Evolutionary conservation across 2,113 vertebrate species (phyloP), one percentile per base, ranked within the genome.

Genomic region (Xyliphius kryptos): DNA sequence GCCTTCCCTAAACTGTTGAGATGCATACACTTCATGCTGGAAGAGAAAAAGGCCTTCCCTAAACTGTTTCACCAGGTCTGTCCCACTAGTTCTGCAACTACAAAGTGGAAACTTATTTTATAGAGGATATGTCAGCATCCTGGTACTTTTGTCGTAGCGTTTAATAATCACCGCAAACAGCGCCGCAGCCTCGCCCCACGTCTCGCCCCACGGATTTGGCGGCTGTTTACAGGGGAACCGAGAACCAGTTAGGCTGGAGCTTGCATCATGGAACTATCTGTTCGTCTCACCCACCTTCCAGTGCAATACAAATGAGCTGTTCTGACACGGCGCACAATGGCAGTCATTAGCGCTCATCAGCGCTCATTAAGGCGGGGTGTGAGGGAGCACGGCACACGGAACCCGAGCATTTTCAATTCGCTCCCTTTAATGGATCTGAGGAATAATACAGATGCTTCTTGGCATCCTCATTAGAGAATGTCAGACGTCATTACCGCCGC

Each of bases 321-420:
- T 50, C 66, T 56, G 53, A 63, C 70, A 60, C 43, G 5, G 16
- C 20, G 21, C 44, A 66, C 47, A 66, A 66, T 58, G 26, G 54
- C 20, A 47, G 57, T 58, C 53, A 55, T 69, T 69, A 64, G 26
- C 55, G 57, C 67, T 74, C 70, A 63, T 63, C 44, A 57, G 50
- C 22, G 41, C 66, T 71, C 56, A 72, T 64, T 72, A 50, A 55
- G 43, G 44, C 47, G 44, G 59, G 43, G 48, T 52, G 59, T 20
- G 41, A 54, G 59, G 58, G 64, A 62, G 58, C 64, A 53, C 40
- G 21, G 69, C 41, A 41, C 63, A 55, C 11, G 63, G 63, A 57
- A 46, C 48, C 57, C n/a, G 9, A 58, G 11, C 19, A 38, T 37
- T 38, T 38, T 58, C 40, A 36, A 49, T 71, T 51, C 49, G 21